Evolutionary conservation across 2,113 vertebrate genomes (phyloP).

Genomic region (Pogonocichla stellata): DNA sequence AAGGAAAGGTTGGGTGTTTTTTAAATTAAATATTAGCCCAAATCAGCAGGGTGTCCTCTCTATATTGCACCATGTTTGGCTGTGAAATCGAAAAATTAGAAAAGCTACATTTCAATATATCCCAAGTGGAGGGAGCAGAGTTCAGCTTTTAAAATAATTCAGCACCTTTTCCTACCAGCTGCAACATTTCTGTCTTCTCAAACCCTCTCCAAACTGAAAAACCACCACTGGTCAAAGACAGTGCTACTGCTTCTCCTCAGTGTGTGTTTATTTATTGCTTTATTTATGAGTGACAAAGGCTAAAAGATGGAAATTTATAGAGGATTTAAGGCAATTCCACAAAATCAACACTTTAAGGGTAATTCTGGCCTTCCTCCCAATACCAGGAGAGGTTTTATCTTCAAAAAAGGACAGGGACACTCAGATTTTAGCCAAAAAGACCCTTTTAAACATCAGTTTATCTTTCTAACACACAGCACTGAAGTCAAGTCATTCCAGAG

Average conservation of each 20-base stretch:
- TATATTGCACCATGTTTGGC: background rate
- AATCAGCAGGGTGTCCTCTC: background rate
- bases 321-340: constrained; percentile 53
- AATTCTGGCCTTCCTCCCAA: background rate
- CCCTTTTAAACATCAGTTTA: background rate
- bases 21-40: background rate
- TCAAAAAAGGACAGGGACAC: background rate
- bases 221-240: background rate
- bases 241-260: background rate
- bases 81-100: background rate
- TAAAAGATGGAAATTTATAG: background rate
- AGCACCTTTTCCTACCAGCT: background rate
- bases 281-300: background rate
- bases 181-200: background rate
- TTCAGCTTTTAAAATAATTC: background rate
- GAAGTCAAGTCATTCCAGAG: background rate
- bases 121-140: background rate
- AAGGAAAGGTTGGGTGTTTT: background rate
- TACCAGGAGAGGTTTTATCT: background rate
- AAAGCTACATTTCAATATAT: background rate
- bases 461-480: background rate
- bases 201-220: background rate
- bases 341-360: background rate
- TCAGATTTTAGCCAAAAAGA: background rate
- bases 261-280: constrained; percentile 8